A percentile compares a stretch with the other conserved stretches of the same genome.
Evolutionary conservation across 2,888 invertebrate species (phyloP).

Genomic region (Molorchus minor): DNA sequence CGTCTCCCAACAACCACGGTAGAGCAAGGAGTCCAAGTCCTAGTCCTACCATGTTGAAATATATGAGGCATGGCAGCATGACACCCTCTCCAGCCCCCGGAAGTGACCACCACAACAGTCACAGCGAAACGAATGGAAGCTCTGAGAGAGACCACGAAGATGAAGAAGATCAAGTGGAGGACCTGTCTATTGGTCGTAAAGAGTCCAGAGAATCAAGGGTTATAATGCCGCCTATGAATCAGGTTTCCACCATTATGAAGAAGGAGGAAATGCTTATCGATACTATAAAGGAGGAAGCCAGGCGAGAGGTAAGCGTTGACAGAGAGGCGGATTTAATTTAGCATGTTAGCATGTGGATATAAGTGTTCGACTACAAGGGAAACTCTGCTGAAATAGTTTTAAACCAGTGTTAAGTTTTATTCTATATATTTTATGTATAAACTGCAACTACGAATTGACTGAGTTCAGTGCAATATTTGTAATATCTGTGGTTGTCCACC

Average conservation of each 20-base stretch:
- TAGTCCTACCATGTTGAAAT: slow-evolving; percentile 63
- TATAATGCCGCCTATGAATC: slow-evolving; percentile 76
- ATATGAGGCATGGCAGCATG: slow-evolving; percentile 63
- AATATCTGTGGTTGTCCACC: slow-evolving; percentile 60
- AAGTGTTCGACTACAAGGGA: slow-evolving; percentile 10
- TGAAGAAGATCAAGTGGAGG: slow-evolving; percentile 83
- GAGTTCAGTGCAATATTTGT: slow-evolving; percentile 64
- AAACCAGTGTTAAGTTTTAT: slow-evolving; percentile 63
- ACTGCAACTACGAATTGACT: slow-evolving; percentile 55
- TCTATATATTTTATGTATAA: slow-evolving; percentile 59
- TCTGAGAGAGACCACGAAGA: slow-evolving; percentile 60
- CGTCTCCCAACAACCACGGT: slow-evolving; percentile 64
- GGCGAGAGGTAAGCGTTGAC: slow-evolving; percentile 64
- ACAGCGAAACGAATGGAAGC: slow-evolving; percentile 60
- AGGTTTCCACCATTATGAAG: slow-evolving; percentile 69
- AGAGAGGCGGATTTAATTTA: slow-evolving; percentile 54
- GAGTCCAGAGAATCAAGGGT: slow-evolving; percentile 68
- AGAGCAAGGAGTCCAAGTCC: slow-evolving; percentile 64
- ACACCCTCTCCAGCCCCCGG: slow-evolving; percentile 61
- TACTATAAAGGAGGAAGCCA: slow-evolving; percentile 53
- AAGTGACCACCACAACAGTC: slow-evolving; percentile 59
- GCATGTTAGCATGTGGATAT: no score
- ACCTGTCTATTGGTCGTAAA: slow-evolving; percentile 75
- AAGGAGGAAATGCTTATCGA: slow-evolving; percentile 67
- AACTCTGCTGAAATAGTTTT: slow-evolving; percentile 60